phyloP scores from a whole-genome alignment of 2,888 invertebrate species.

The Xanthorhoe designata region DNA sequence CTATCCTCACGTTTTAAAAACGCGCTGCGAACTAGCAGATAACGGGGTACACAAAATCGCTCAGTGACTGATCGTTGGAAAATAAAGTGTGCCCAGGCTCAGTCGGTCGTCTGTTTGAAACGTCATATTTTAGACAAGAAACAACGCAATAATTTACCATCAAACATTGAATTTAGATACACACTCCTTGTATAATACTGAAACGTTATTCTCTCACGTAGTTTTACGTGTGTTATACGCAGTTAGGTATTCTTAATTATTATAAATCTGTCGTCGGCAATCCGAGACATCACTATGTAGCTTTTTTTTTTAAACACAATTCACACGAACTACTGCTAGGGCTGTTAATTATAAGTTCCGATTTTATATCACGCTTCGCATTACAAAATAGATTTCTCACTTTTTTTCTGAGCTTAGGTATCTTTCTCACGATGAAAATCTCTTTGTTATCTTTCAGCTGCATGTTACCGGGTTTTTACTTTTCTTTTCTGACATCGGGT shows the following conservation, averaged over 20 bases:
- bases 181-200: neutral
- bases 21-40: too few relatives aligned
- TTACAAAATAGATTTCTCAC: conserved; percentile 10
- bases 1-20: too few relatives aligned
- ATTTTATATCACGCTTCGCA: conserved; percentile 47
- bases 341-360: conserved; percentile 62
- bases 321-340: conserved; percentile 71
- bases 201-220: neutral
- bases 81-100: too few relatives aligned
- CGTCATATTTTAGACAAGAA: too few relatives aligned
- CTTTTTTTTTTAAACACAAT: conserved; percentile 70
- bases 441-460: neutral
- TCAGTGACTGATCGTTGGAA: too few relatives aligned
- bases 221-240: conserved; percentile 54
- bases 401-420: conserved; percentile 2
- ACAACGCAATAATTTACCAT: too few relatives aligned
- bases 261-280: conserved; percentile 79
- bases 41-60: too few relatives aligned
- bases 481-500: neutral
- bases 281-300: conserved; percentile 66
- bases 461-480: neutral
- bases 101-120: too few relatives aligned
- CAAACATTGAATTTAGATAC: neutral
- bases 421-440: neutral
- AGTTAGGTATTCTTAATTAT: conserved; percentile 67